phyloP scores from a whole-genome alignment of 2,113 vertebrate genomes.

The Halichoerus grypus region DNA sequence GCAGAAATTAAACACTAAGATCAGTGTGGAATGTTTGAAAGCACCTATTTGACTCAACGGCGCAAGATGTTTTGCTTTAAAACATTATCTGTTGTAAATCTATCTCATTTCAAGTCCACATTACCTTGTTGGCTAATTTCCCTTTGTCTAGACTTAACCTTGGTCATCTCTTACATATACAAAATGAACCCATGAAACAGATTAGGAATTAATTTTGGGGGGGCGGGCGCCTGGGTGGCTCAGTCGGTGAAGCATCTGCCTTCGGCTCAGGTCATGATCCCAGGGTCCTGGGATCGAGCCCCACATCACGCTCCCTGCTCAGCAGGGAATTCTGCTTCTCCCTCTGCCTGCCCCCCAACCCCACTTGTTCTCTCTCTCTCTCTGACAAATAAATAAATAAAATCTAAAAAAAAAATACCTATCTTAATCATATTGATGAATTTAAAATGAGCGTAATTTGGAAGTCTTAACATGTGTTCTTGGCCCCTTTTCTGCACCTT shows the following conservation, averaged over 20 bases:
- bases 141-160: slow-evolving; percentile 46
- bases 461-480: neutral
- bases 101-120: neutral
- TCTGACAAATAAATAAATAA: no score
- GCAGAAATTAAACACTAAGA: neutral
- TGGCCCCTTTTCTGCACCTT: neutral
- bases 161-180: neutral
- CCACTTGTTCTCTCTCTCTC: no score
- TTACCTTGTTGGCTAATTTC: slow-evolving; percentile 8
- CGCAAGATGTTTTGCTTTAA: neutral
- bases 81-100: slow-evolving; percentile 16
- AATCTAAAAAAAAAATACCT: no score
- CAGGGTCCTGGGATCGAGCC: neutral
- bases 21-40: neutral
- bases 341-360: neutral
- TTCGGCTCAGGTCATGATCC: neutral
- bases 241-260: neutral
- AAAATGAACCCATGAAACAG: neutral
- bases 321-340: neutral
- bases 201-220: neutral
- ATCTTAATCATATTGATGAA: neutral
- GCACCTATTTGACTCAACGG: neutral
- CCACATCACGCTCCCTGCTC: neutral
- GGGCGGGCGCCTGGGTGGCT: neutral
- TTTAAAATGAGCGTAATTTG: neutral